Conservation (phyloP, 1,140 invertebrate species). For the Hydropsyche tenuis region DNA sequence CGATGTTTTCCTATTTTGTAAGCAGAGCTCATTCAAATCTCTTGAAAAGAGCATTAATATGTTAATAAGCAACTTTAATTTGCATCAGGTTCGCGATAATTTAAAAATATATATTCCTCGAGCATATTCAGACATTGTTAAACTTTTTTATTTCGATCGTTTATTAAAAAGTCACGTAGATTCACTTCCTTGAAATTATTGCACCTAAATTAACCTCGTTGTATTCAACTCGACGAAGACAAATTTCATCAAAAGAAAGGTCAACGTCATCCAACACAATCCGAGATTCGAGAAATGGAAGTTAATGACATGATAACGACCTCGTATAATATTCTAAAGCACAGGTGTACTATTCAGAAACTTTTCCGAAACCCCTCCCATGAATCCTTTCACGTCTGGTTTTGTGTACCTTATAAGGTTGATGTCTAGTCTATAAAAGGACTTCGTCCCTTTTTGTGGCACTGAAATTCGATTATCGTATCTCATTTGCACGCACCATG, state of each 20-base stretch:
- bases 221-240: background rate
- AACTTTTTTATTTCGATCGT: background rate
- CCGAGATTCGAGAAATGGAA: no score
- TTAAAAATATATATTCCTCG: background rate
- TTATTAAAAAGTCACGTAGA: background rate
- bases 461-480: conserved; percentile 1
- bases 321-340: background rate
- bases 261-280: background rate
- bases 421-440: background rate
- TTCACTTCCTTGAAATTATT: no score
- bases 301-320: conserved; percentile 6
- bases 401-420: background rate
- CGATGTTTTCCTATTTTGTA: no score
- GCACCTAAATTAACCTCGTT: no score
- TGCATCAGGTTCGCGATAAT: background rate
- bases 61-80: background rate
- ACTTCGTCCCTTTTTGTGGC: conserved; percentile 2
- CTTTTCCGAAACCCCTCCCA: background rate
- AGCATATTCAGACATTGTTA: background rate
- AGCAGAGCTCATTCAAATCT: no score
- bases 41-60: no score
- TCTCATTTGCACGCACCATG: conserved; percentile 22
- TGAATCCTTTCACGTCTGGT: background rate
- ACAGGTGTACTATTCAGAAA: conserved; percentile 19
- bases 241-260: background rate